Conservation (phyloP, 1,140 invertebrate species). For the Archegozetes longisetosus region DNA sequence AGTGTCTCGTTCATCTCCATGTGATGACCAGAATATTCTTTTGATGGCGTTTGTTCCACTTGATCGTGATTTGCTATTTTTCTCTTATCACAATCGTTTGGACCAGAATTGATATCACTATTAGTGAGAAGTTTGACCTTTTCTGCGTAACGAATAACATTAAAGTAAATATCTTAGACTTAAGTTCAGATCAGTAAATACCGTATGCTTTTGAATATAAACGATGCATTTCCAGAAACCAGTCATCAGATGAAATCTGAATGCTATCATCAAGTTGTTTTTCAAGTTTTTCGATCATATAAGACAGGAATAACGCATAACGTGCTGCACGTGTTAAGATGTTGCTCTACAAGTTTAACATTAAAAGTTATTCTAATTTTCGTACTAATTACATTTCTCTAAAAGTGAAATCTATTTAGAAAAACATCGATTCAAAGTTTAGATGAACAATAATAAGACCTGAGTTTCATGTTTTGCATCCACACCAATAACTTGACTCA, state of each 20-base stretch:
- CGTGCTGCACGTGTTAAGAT: not conserved
- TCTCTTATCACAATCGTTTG: too few species aligned
- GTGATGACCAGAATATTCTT: too few species aligned
- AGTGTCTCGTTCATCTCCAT: too few species aligned
- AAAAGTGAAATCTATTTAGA: not conserved
- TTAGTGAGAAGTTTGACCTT: too few species aligned
- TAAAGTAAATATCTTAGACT: too few species aligned
- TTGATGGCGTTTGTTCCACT: too few species aligned
- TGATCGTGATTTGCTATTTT: too few species aligned
- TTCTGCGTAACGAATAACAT: too few species aligned
- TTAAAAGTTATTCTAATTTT: too few species aligned
- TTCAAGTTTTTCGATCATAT: not conserved
- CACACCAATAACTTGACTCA: not conserved
- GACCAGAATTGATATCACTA: too few species aligned
- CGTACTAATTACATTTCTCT: not conserved
- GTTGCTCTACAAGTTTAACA: not conserved
- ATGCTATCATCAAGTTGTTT: not conserved
- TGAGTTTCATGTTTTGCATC: not conserved
- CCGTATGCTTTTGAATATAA: not conserved
- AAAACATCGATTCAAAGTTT: not conserved
- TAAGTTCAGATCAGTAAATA: too few species aligned
- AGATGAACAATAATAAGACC: not conserved
- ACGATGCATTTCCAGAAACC: not conserved
- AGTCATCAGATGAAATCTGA: not conserved
- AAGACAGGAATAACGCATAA: not conserved